phyloP scores from a whole-genome alignment of 2,113 vertebrate species.

The Gavia stellata region DNA sequence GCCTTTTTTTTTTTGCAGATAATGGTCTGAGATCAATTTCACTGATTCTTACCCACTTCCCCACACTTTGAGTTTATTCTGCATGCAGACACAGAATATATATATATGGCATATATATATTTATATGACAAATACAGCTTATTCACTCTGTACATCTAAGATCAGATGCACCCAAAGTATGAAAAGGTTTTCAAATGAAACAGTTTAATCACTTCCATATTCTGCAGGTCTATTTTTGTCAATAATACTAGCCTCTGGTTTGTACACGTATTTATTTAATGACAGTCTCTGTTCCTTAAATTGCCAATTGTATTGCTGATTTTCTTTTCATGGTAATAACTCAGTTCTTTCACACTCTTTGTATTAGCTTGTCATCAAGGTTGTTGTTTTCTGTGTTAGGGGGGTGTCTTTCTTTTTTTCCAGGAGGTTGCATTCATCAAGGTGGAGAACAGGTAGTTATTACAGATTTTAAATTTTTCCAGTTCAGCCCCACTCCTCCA shows the following conservation, averaged over 20 bases:
- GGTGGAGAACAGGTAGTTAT: not conserved
- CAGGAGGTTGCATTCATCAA: not conserved
- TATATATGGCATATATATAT: not conserved
- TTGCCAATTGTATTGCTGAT: constrained; percentile 25
- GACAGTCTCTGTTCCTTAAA: constrained; percentile 11
- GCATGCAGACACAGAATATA: not conserved
- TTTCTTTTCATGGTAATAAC: constrained; percentile 18
- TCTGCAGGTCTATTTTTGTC: constrained; percentile 32
- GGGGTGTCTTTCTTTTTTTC: not conserved
- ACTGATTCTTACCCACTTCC: not conserved
- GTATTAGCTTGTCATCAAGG: not conserved
- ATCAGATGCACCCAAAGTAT: not conserved
- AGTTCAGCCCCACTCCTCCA: not conserved
- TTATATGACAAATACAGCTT: not conserved
- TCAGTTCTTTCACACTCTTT: not conserved
- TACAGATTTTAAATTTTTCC: not conserved
- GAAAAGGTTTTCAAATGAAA: constrained; percentile 2
- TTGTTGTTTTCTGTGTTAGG: not conserved
- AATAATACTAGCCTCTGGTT: not conserved
- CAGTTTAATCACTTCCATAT: not conserved
- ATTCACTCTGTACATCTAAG: not conserved
- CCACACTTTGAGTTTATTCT: not conserved
- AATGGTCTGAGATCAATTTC: not conserved
- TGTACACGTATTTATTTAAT: constrained; percentile 45
- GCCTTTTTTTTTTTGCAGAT: not conserved